Percentiles rank a stretch among this genome's conserved stretches.
Conservation (phyloP, 2,888 invertebrate species). For the Macrophya alboannulata region DNA sequence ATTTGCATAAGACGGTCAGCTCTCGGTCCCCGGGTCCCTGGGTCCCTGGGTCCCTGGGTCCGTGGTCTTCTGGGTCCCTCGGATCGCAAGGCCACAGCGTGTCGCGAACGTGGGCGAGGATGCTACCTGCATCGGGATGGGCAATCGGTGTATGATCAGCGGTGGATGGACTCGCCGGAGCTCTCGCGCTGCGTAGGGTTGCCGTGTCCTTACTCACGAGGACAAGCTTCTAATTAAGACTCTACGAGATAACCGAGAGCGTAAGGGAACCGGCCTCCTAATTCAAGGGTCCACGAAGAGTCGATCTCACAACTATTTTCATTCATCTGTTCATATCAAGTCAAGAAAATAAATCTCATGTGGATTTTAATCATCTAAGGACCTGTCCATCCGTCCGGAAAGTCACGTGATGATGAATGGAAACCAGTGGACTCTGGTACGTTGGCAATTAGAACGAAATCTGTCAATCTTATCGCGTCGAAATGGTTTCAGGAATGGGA, state of each 20-base stretch:
- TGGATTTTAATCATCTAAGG: not conserved
- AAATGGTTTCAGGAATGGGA: not conserved
- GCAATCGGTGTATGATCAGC: constrained; percentile 53
- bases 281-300: not conserved
- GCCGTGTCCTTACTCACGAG: constrained; percentile 40
- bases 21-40: constrained; percentile 12
- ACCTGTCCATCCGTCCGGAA: no score
- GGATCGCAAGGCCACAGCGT: constrained; percentile 23
- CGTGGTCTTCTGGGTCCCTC: not conserved
- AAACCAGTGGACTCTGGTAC: not conserved
- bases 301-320: not conserved
- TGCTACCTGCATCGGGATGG: constrained; percentile 44
- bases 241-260: constrained; percentile 6
- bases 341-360: not conserved
- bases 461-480: not conserved
- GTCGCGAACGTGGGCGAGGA: constrained; percentile 43
- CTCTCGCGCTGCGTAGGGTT: not conserved
- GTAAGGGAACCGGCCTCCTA: not conserved
- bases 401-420: no score
- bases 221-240: constrained; percentile 54
- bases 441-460: not conserved
- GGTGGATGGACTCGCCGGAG: constrained; percentile 11
- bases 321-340: not conserved
- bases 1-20: constrained; percentile 68
- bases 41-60: not conserved